These are phyloP conservation scores for Aleiodes alternator DNA, from an alignment of 2,888 invertebrate genomes.

Conservation along the genomic window DNA sequence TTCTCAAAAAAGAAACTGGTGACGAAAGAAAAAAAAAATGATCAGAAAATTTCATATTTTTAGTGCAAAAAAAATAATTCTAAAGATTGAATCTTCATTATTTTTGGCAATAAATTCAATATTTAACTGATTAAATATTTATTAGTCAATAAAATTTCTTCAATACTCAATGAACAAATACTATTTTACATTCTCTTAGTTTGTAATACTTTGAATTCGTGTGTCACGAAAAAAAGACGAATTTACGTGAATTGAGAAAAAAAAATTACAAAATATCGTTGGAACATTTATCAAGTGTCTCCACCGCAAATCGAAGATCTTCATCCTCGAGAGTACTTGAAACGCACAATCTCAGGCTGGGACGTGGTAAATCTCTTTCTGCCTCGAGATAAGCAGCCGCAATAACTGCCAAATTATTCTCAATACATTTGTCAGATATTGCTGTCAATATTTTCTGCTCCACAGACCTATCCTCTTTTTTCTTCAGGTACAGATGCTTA, in stretches of 20 bases:
- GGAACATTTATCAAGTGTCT: constrained; percentile 74
- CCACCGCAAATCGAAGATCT: constrained; percentile 78
- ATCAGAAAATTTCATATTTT: too few relatives aligned
- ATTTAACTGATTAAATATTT: constrained; percentile 36
- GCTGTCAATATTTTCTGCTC: constrained; percentile 79
- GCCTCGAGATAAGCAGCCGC: constrained; percentile 83
- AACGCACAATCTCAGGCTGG: constrained; percentile 85
- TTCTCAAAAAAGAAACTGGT: too few relatives aligned
- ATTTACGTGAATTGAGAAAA: background rate
- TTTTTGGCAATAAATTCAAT: too few relatives aligned
- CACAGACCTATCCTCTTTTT: constrained; percentile 74
- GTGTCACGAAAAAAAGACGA: background rate
- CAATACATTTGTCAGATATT: constrained; percentile 81
- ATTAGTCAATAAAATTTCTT: constrained; percentile 52
- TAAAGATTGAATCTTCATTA: too few relatives aligned
- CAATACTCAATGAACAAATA: too few relatives aligned
- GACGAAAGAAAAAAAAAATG: too few relatives aligned
- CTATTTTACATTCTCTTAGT: too few relatives aligned
- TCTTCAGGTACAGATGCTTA: constrained; percentile 83
- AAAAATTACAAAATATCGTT: constrained; percentile 65
- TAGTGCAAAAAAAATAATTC: too few relatives aligned
- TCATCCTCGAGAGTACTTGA: constrained; percentile 80
- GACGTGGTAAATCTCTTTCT: constrained; percentile 82
- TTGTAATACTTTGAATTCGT: too few relatives aligned
- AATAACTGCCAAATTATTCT: constrained; percentile 83